These are phyloP conservation scores for Eudorcas thomsonii DNA, from an alignment of 2,113 vertebrate genomes.

Conservation along the genomic window DNA sequence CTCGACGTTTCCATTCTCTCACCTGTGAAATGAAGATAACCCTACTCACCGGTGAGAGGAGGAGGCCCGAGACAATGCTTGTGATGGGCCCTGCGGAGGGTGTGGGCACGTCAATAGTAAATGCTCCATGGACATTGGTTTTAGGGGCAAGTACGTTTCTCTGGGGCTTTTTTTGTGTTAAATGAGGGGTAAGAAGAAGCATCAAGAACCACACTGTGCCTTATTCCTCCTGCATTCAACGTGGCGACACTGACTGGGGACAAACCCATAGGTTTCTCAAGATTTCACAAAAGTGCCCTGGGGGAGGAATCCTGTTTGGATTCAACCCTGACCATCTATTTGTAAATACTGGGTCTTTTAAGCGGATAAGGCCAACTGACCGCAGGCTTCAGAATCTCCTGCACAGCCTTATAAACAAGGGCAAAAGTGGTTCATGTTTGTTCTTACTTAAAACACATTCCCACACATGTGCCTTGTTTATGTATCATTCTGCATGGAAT, in stretches of 20 bases:
- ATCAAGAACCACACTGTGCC: neutral
- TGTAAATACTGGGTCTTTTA: neutral
- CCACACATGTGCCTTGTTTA: neutral
- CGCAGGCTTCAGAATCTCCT: neutral
- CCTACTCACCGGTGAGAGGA: neutral
- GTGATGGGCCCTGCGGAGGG: neutral
- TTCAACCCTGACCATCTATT: neutral
- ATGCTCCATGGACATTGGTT: neutral
- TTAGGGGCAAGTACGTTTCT: neutral
- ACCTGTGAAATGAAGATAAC: neutral
- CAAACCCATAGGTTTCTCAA: conserved; percentile 26
- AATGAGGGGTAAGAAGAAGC: neutral
- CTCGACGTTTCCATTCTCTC: neutral
- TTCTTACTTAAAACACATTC: neutral
- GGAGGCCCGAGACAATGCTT: neutral
- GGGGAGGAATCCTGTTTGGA: conserved; percentile 10
- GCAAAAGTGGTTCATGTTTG: neutral
- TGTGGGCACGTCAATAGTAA: neutral
- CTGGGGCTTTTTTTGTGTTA: conserved; percentile 31
- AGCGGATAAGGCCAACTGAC: neutral
- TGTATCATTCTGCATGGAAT: neutral
- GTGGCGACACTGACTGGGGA: neutral
- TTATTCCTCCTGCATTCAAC: neutral
- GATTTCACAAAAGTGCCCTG: neutral
- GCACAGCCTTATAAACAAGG: neutral